Evolutionary conservation across 2,113 vertebrate species (phyloP).

Genomic region (Notarius lentiginosus): DNA sequence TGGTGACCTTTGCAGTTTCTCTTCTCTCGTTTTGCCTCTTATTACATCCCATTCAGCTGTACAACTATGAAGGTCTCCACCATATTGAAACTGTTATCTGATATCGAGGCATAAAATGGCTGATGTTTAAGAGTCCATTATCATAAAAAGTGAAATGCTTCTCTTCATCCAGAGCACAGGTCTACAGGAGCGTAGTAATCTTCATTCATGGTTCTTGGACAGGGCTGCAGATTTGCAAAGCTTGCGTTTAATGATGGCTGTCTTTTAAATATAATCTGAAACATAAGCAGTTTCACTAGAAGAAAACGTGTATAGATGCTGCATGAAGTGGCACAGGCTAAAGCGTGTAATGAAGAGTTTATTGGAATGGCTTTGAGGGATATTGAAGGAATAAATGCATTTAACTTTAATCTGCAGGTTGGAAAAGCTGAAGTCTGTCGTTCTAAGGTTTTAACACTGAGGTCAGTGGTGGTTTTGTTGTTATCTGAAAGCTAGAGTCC

Average conservation of each 20-base stretch:
- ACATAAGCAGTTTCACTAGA: constrained; percentile 56
- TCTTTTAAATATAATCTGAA: constrained; percentile 60
- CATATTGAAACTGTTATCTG: constrained; percentile 42
- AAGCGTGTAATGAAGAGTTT: constrained; percentile 48
- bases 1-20: constrained; percentile 59
- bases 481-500: too few species aligned
- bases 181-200: neutral
- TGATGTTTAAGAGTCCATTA: constrained; percentile 51
- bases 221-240: constrained; percentile 19
- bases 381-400: constrained; percentile 74
- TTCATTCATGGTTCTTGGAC: neutral
- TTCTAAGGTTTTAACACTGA: constrained; percentile 15
- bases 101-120: constrained; percentile 39
- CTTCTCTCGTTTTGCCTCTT: constrained; percentile 45
- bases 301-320: constrained; percentile 29
- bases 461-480: constrained; percentile 1
- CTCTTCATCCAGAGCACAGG: constrained; percentile 41
- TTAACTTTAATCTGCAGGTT: constrained; percentile 49
- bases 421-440: constrained; percentile 29
- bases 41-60: constrained; percentile 54
- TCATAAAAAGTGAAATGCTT: constrained; percentile 49
- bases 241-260: constrained; percentile 53
- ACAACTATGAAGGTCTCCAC: constrained; percentile 50
- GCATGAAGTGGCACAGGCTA: neutral
- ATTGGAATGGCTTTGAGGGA: constrained; percentile 42